These are phyloP conservation scores for Megastigmus dorsalis DNA, from an alignment of 2,888 invertebrate genomes.

Conservation along the genomic window DNA sequence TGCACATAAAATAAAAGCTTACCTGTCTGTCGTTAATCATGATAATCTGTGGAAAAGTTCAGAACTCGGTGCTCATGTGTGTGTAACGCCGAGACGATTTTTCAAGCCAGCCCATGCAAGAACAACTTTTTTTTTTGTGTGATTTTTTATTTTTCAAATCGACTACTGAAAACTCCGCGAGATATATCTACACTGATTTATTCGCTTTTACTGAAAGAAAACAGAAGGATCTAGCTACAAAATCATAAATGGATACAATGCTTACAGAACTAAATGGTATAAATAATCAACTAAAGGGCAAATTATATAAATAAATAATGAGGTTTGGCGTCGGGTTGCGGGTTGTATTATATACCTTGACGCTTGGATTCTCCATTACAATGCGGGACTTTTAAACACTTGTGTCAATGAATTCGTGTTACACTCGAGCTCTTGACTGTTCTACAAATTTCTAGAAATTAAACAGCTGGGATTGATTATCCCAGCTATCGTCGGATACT, in stretches of 20 bases:
- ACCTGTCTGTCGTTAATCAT: conserved; percentile 74
- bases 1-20: too few relatives aligned
- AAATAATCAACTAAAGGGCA: background rate
- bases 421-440: background rate
- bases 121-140: conserved; percentile 52
- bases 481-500: background rate
- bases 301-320: background rate
- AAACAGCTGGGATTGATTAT: background rate
- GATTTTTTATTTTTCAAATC: too few relatives aligned
- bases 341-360: conserved; percentile 6
- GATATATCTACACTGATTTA: too few relatives aligned
- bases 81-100: conserved; percentile 31
- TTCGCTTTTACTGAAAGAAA: too few relatives aligned
- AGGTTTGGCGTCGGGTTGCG: background rate
- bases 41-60: conserved; percentile 55
- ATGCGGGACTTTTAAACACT: too few relatives aligned
- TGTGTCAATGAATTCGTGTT: too few relatives aligned
- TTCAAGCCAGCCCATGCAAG: conserved; percentile 62
- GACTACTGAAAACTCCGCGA: conserved; percentile 58
- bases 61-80: conserved; percentile 58
- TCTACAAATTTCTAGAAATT: background rate
- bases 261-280: conserved; percentile 10
- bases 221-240: conserved; percentile 31
- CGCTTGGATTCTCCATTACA: conserved; percentile 17
- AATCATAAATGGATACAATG: conserved; percentile 4